Percentiles rank a stretch among this genome's conserved stretches.
Conservation (phyloP, 2,113 vertebrate species). For the Nesoenas mayeri region DNA sequence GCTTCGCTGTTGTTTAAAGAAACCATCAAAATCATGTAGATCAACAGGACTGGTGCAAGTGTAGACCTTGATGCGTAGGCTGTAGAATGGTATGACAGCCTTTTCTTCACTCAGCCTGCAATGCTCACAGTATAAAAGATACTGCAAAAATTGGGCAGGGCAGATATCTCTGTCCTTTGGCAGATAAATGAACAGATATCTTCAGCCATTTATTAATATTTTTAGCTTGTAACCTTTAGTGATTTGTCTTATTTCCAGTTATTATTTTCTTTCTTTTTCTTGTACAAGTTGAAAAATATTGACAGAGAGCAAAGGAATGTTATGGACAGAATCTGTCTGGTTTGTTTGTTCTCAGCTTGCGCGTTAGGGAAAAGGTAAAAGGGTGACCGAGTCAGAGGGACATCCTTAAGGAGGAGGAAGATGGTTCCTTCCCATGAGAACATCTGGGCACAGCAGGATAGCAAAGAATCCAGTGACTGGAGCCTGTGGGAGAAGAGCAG, state of each 20-base stretch:
- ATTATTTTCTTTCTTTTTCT: not conserved
- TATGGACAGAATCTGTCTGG: not conserved
- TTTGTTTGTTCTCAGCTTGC: not conserved
- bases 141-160: not conserved
- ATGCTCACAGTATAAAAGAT: not conserved
- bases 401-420: not conserved
- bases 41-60: not conserved
- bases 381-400: not conserved
- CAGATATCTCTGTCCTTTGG: not conserved
- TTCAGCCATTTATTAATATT: not conserved
- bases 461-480: not conserved
- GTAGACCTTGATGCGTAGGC: not conserved
- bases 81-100: not conserved
- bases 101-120: not conserved
- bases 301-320: not conserved
- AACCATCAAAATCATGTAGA: not conserved
- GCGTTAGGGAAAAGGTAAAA: not conserved
- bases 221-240: not conserved
- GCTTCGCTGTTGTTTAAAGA: not conserved
- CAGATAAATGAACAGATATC: not conserved
- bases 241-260: not conserved
- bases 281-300: not conserved
- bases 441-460: not conserved
- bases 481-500: not conserved
- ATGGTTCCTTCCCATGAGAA: not conserved